These are phyloP conservation scores for Leucozona laternaria DNA, from an alignment of 2,888 invertebrate genomes.

Conservation along the genomic window DNA sequence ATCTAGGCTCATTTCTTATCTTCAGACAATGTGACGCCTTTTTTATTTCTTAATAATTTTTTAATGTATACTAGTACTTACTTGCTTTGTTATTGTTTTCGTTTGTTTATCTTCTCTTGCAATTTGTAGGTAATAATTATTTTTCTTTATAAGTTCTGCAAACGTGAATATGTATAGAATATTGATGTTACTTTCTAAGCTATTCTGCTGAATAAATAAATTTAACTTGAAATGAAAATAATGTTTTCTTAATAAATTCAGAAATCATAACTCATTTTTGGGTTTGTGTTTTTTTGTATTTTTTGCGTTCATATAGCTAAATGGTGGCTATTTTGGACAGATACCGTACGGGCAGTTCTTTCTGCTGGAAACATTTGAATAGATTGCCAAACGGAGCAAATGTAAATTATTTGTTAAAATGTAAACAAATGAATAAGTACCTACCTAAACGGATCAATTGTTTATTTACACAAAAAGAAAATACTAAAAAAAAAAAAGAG, in stretches of 20 bases:
- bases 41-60: too few relatives aligned
- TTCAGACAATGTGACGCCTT: too few relatives aligned
- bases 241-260: conserved; percentile 1
- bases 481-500: conserved; percentile 2
- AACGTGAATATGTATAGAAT: neutral
- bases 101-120: too few relatives aligned
- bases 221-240: neutral
- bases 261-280: conserved; percentile 4
- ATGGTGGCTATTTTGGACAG: neutral
- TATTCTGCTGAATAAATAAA: neutral
- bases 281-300: neutral
- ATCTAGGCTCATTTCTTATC: too few relatives aligned
- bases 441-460: neutral
- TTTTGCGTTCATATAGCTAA: neutral
- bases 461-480: conserved; percentile 22
- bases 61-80: too few relatives aligned
- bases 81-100: too few relatives aligned
- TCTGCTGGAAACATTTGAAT: neutral
- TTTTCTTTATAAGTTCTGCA: too few relatives aligned
- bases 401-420: conserved; percentile 31
- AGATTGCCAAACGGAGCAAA: neutral
- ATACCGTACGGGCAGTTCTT: neutral
- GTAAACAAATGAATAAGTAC: conserved; percentile 26
- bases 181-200: neutral
- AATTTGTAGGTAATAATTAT: too few relatives aligned